Conservation (phyloP, 2,797 vertebrate species). For the Gambelia wislizenii region DNA sequence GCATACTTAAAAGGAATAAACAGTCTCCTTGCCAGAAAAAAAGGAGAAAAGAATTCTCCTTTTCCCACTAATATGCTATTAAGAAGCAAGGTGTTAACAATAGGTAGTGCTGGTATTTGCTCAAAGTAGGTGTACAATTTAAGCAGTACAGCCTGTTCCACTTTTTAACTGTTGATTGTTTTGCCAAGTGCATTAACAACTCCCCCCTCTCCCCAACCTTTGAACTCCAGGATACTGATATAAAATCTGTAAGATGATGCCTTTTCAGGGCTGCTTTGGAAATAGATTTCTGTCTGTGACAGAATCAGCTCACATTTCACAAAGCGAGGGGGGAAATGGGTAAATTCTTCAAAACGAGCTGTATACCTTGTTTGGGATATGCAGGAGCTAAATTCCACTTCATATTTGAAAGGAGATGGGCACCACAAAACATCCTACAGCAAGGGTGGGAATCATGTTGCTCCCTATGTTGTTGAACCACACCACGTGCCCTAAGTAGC, state of each 20-base stretch:
- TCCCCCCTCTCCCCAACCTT: background rate
- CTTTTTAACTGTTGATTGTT: background rate
- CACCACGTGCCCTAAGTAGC: no score
- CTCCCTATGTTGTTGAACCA: background rate
- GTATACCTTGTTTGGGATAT: background rate
- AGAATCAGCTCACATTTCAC: background rate
- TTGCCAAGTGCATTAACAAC: background rate
- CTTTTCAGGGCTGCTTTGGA: background rate
- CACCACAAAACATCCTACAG: background rate
- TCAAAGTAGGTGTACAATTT: background rate
- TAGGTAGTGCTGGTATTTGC: conserved; percentile 9
- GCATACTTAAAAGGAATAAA: background rate
- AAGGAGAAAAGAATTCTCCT: background rate
- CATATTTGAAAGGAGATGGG: background rate
- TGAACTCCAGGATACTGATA: background rate
- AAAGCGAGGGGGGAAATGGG: background rate
- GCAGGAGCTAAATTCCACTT: background rate
- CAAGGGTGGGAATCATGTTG: background rate
- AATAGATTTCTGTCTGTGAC: background rate
- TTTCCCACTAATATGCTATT: background rate
- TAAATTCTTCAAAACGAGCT: background rate
- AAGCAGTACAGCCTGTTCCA: background rate
- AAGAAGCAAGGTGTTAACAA: accelerated
- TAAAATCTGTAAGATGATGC: background rate
- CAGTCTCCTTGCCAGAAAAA: background rate